phyloP scores from a whole-genome alignment of 1,140 invertebrate genomes.

The Dendroctonus ponderosae region DNA sequence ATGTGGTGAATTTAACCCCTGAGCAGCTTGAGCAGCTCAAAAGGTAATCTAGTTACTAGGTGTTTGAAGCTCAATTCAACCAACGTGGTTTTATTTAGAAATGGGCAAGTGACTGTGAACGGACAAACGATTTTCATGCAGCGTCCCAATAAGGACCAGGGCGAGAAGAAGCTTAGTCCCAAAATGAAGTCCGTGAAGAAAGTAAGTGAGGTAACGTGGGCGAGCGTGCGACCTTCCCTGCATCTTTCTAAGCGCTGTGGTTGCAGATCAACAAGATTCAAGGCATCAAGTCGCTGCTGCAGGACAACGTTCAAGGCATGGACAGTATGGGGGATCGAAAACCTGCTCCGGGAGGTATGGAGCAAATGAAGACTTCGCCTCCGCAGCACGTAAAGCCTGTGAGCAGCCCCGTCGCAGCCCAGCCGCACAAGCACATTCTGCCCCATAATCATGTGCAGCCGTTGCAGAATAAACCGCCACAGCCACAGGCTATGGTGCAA shows the following conservation, averaged over 20 bases:
- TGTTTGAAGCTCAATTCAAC: not conserved
- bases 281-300: constrained; percentile 33
- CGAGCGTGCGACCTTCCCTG: not conserved
- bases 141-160: constrained; percentile 42
- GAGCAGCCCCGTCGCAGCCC: constrained; percentile 28
- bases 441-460: constrained; percentile 40
- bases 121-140: constrained; percentile 52
- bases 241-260: not conserved
- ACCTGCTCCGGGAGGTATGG: constrained; percentile 7
- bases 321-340: constrained; percentile 16
- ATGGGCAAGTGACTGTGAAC: constrained; percentile 50
- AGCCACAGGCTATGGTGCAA: constrained; percentile 40
- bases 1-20: constrained; percentile 50
- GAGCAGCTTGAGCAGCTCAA: constrained; percentile 50
- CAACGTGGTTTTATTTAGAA: constrained; percentile 18
- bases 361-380: constrained; percentile 30
- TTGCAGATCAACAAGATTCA: constrained; percentile 33
- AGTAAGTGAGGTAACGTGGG: constrained; percentile 31
- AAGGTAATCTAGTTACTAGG: constrained; percentile 25
- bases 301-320: constrained; percentile 25
- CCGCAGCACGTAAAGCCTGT: constrained; percentile 31
- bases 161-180: constrained; percentile 47
- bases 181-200: constrained; percentile 47
- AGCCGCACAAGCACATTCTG: constrained; percentile 33
- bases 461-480: constrained; percentile 30